A percentile compares a stretch with the other conserved stretches of the same genome.
Evolutionary conservation across 2,888 invertebrate species (phyloP).

Genomic region (Thecophora atra): DNA sequence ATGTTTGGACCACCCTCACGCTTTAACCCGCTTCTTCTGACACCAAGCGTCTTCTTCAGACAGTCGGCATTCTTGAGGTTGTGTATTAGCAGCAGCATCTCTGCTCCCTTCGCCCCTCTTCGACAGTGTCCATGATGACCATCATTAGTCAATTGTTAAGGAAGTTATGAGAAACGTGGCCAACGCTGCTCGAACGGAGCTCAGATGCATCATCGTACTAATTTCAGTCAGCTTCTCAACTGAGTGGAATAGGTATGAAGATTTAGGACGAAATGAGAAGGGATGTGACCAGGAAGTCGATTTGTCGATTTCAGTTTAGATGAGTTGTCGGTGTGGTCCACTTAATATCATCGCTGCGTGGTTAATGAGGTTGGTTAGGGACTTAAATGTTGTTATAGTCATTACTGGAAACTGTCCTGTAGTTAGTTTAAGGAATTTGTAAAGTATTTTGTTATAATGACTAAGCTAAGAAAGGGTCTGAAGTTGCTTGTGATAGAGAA

Average conservation of each 20-base stretch:
- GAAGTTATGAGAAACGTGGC: conserved; percentile 23
- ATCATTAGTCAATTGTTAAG: conserved; percentile 25
- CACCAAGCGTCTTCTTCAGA: background rate
- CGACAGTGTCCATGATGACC: background rate
- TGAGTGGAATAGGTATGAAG: background rate
- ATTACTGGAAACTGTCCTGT: background rate
- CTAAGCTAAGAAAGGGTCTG: too few relatives aligned
- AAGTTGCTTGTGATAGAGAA: too few relatives aligned
- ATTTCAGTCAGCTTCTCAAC: background rate
- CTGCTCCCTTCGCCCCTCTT: background rate
- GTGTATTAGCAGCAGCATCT: conserved; percentile 18
- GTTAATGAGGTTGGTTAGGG: too few relatives aligned
- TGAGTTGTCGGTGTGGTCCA: conserved; percentile 10
- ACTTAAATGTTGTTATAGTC: too few relatives aligned
- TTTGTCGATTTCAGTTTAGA: background rate
- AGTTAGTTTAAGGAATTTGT: background rate
- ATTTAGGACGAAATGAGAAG: too few relatives aligned
- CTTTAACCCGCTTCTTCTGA: too few relatives aligned
- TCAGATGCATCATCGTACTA: conserved; percentile 19
- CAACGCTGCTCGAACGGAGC: conserved; percentile 6
- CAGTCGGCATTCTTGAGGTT: background rate
- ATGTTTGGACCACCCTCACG: background rate
- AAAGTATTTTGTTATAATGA: too few relatives aligned
- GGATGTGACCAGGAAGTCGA: too few relatives aligned
- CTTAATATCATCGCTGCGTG: too few relatives aligned